These are phyloP conservation scores for Chydorus sphaericus DNA, from an alignment of 2,888 invertebrate species.

Conservation along the genomic window DNA sequence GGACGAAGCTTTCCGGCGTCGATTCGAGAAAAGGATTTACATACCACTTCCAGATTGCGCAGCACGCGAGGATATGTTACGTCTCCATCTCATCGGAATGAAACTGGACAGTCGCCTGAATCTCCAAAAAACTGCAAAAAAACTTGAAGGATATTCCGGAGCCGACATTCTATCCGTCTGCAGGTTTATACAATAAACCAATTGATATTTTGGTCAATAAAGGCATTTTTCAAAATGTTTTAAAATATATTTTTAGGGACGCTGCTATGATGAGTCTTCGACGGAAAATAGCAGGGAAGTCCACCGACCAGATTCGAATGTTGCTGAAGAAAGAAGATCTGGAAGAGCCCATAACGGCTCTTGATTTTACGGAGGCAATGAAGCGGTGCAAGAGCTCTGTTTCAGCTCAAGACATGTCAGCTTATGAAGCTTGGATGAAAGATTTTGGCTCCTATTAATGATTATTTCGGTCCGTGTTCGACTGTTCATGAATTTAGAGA, in stretches of 20 bases:
- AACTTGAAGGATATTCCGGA: slow-evolving; percentile 66
- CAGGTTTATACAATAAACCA: slow-evolving; percentile 35
- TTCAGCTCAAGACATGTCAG: slow-evolving; percentile 81
- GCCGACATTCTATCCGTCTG: slow-evolving; percentile 82
- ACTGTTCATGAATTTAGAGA: too few species aligned
- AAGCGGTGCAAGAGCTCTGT: slow-evolving; percentile 92
- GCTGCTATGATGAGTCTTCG: slow-evolving; percentile 99
- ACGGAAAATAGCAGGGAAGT: slow-evolving; percentile 79
- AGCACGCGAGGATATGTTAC: slow-evolving; percentile 45
- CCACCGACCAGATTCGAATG: slow-evolving; percentile 84
- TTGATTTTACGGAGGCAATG: slow-evolving; percentile 86
- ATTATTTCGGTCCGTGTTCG: too few species aligned
- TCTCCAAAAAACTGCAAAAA: slow-evolving; percentile 42
- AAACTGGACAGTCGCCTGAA: slow-evolving; percentile 45
- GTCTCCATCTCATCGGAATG: slow-evolving; percentile 53
- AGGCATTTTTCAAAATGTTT: not conserved
- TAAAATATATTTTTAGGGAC: slow-evolving; percentile 45
- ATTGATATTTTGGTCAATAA: not conserved
- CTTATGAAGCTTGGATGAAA: slow-evolving; percentile 93
- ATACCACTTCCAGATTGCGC: slow-evolving; percentile 51
- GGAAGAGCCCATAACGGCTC: slow-evolving; percentile 78
- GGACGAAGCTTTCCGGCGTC: slow-evolving; percentile 67
- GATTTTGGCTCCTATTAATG: slow-evolving; percentile 87
- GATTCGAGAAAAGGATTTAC: slow-evolving; percentile 77
- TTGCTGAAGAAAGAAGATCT: slow-evolving; percentile 81